These are phyloP conservation scores for Hucho hucho DNA, from an alignment of 2,113 vertebrate genomes.

Conservation along the genomic window DNA sequence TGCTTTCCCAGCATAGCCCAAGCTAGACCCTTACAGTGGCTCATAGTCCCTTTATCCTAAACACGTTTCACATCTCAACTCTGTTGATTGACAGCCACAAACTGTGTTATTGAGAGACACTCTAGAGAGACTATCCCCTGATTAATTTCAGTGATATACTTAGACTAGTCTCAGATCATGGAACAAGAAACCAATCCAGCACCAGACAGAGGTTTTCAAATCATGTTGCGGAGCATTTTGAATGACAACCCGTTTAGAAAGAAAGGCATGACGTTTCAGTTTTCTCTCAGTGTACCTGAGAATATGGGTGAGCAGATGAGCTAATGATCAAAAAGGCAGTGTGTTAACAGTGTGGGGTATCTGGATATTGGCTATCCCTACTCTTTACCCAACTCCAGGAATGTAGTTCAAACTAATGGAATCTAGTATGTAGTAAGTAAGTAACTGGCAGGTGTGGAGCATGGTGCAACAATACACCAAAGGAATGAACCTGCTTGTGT, in stretches of 20 bases:
- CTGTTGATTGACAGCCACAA: constrained; percentile 8
- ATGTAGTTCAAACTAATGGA: constrained; percentile 70
- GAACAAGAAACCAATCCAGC: constrained; percentile 15
- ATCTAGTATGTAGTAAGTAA: constrained; percentile 52
- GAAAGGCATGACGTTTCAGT: constrained; percentile 69
- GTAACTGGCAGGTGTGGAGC: constrained; percentile 67
- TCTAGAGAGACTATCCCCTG: not conserved
- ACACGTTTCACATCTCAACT: constrained; percentile 13
- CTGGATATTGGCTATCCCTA: constrained; percentile 66
- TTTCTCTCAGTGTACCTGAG: constrained; percentile 75
- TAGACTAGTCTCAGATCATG: constrained; percentile 30
- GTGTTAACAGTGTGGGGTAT: constrained; percentile 59
- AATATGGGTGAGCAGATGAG: constrained; percentile 61
- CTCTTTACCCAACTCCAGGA: constrained; percentile 69
- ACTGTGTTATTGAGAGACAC: constrained; percentile 3
- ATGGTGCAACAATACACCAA: constrained; percentile 67
- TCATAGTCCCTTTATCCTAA: constrained; percentile 18
- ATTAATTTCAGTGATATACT: not conserved
- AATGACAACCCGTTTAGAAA: constrained; percentile 67
- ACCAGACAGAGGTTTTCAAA: constrained; percentile 29
- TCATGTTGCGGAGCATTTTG: constrained; percentile 32
- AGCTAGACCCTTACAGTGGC: constrained; percentile 35
- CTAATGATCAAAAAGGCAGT: constrained; percentile 73
- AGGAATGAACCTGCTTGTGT: constrained; percentile 76
- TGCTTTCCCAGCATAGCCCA: not conserved